Percentiles rank a stretch among this genome's conserved stretches.
Conservation (phyloP, 2,113 vertebrate species). For the Stictonetta naevosa region DNA sequence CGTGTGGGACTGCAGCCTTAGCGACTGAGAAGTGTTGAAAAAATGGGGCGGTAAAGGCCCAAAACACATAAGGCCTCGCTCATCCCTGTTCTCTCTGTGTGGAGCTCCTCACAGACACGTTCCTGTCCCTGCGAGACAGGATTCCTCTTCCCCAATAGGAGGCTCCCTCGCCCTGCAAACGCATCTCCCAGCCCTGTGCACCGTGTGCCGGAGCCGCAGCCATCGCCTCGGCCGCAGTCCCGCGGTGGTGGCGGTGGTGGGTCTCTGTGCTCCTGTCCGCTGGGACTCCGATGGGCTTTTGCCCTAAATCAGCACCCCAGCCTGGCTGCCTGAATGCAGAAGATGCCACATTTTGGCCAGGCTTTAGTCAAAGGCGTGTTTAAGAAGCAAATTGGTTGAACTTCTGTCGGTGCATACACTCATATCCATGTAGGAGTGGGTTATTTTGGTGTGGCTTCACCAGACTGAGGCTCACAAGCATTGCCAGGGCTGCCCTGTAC, state of each 20-base stretch:
- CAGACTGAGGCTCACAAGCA: fast-evolving
- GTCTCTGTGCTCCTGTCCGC: neutral
- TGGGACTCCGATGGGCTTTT: neutral
- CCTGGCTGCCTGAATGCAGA: neutral
- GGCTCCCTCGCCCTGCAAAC: constrained; percentile 29
- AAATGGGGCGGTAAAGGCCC: fast-evolving
- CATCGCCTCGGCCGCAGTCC: neutral
- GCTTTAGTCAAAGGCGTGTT: fast-evolving
- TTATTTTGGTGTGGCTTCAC: neutral
- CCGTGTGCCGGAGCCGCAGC: neutral
- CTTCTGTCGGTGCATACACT: fast-evolving
- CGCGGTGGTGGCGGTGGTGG: too few relatives aligned
- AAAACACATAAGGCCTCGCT: neutral
- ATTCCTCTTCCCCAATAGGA: constrained; percentile 31
- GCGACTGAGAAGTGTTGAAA: fast-evolving
- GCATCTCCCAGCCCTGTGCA: fast-evolving
- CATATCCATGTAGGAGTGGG: neutral
- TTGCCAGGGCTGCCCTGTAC: too few relatives aligned
- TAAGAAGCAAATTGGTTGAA: neutral
- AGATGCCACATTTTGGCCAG: neutral
- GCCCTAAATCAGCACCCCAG: neutral
- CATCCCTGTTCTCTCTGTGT: neutral
- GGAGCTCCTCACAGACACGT: too few relatives aligned
- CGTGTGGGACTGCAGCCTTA: neutral
- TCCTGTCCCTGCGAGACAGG: neutral